A percentile compares a stretch with the other conserved stretches of the same genome.
These are phyloP conservation scores for Neosilurus mollespiculum DNA, from an alignment of 2,797 vertebrate species.

Conservation along the genomic window DNA sequence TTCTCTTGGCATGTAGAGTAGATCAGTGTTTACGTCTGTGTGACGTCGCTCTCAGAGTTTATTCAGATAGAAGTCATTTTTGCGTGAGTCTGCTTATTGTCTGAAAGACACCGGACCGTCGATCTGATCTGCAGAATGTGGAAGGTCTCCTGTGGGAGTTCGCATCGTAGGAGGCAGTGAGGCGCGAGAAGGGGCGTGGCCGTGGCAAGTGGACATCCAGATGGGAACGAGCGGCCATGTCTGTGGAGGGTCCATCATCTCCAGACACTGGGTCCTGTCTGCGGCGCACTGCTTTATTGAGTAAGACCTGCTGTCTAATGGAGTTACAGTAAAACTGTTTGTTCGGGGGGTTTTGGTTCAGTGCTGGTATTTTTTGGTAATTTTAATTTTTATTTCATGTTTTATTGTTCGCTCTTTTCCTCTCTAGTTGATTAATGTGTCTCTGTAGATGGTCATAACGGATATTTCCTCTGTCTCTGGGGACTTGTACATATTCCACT, in stretches of 20 bases:
- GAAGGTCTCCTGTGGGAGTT: slow-evolving; percentile 59
- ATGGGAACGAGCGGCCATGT: slow-evolving; percentile 59
- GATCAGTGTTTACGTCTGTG: neutral
- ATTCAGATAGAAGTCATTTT: neutral
- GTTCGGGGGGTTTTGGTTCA: no score
- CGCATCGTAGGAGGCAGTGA: slow-evolving; percentile 73
- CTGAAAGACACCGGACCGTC: neutral
- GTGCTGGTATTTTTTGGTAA: no score
- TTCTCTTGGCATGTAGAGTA: neutral
- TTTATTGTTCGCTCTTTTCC: no score
- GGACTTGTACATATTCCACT: no score
- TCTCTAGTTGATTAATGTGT: no score
- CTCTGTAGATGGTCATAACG: no score
- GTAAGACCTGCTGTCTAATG: slow-evolving; percentile 62
- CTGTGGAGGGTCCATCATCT: slow-evolving; percentile 76
- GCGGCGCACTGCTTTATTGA: slow-evolving; percentile 78
- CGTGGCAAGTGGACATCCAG: slow-evolving; percentile 78
- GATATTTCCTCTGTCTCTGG: no score
- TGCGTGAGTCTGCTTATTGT: neutral
- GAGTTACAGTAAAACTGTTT: no score
- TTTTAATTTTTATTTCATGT: no score
- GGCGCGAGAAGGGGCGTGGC: slow-evolving; percentile 68
- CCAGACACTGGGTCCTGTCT: slow-evolving; percentile 71
- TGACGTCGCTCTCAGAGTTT: neutral
- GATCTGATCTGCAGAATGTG: slow-evolving; percentile 62